Base-by-base conservation (phyloP, 2,113 vertebrate species). In the Sprattus sprattus region DNA sequence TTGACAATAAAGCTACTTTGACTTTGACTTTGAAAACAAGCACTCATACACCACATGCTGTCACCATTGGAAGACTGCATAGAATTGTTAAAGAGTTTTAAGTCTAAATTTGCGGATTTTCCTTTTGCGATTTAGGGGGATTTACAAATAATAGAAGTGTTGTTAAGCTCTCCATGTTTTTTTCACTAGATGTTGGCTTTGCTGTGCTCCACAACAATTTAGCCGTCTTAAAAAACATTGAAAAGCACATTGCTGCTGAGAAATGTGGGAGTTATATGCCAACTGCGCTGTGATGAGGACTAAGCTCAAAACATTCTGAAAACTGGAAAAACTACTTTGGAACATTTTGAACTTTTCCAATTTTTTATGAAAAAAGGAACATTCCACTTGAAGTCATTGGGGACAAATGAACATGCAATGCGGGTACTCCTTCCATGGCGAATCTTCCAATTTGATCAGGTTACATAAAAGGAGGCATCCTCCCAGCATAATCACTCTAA, bases 111-210 rank as follows among this genome's bases (percentile, higher is more conserved):
- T 75, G 9, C 3, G 28, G 67, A 75, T 28, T 75, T 39, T 75
- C 25, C 10, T 75, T 75, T 28, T 75, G 67, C 32, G 67, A 75
- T 75, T 75, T 75, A 32, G 4, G 28, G 28, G 67, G 15, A 28
- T 75, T 75, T 28, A 15, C 25, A 32, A 75, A 75, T 25, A 39
- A 32, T 64, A n/a, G 44, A 44, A n/a, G 20, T 47, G 3, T 50
- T 67, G 9, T 32, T 13, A 52, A 28, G 49, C 82, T 6, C 47
- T 83, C 47, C 93, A 82, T 82, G 15, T 7, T 25, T 18, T 44
- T 18, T 15, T 81, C 3, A 10, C 81, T 49, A 22, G 16, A 81
- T 32, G n/a, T 32, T 75, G 25, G 67, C 67, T 75, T 75, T 28
- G 25, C 10, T 75, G 67, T 32, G 28, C 67, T 75, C 67, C 1